Conservation (phyloP, 2,113 vertebrate species). For the Chaetops frenatus region DNA sequence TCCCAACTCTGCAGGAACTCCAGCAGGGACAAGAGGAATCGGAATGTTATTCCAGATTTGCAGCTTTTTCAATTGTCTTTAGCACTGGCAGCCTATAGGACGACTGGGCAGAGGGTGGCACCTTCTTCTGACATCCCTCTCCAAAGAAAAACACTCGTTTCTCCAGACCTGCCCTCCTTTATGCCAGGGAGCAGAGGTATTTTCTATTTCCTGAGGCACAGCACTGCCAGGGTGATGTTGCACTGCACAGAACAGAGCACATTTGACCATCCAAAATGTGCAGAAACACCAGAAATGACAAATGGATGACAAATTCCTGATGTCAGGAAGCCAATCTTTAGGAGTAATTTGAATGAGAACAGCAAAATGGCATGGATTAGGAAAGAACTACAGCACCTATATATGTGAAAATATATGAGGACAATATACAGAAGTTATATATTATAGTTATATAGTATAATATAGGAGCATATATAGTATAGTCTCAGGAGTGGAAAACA, state of each 20-base stretch:
- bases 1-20: neutral
- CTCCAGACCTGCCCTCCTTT: neutral
- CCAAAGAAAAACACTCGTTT: neutral
- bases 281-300: neutral
- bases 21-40: neutral
- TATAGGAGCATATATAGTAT: no score
- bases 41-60: fast-evolving
- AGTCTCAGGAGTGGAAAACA: neutral
- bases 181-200: neutral
- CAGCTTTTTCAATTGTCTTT: neutral
- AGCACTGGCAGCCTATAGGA: neutral
- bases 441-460: no score
- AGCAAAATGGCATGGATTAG: neutral
- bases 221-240: fast-evolving
- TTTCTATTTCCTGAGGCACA: neutral
- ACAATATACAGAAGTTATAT: neutral
- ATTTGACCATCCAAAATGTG: neutral
- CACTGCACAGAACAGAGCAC: neutral
- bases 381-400: neutral
- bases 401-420: neutral
- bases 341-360: neutral
- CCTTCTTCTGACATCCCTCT: neutral
- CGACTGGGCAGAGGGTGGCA: neutral
- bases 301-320: neutral
- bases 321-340: neutral